Conservation (phyloP, 2,888 invertebrate genomes). For the Himalopsyche kuldschensis region DNA sequence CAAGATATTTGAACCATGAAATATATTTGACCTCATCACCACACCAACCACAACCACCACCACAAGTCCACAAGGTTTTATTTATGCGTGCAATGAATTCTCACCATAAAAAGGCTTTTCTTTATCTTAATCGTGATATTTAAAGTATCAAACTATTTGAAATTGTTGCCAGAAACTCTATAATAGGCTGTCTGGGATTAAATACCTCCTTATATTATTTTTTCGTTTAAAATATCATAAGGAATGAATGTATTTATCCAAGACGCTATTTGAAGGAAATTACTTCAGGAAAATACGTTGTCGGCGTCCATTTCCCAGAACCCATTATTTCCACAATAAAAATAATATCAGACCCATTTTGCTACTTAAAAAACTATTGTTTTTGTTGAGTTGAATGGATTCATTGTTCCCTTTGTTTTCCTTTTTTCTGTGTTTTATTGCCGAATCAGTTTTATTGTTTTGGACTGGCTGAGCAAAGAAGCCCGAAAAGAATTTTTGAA, state of each 20-base stretch:
- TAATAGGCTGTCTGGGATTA: no score
- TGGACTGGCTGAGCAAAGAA: background rate
- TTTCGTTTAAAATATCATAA: background rate
- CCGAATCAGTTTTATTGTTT: background rate
- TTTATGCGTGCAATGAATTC: no score
- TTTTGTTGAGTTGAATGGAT: background rate
- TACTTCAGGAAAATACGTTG: background rate
- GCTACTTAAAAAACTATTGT: constrained; percentile 3
- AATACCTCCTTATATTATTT: no score
- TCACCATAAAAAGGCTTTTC: no score
- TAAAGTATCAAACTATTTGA: no score
- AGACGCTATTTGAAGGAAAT: background rate
- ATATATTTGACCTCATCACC: no score
- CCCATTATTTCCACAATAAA: background rate
- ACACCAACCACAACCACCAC: no score
- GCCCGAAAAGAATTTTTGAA: background rate
- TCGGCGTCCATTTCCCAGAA: background rate
- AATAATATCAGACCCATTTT: background rate
- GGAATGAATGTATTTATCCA: background rate
- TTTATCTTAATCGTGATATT: no score
- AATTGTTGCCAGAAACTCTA: no score
- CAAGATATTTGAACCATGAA: no score
- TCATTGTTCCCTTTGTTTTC: constrained; percentile 1
- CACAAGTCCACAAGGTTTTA: no score
- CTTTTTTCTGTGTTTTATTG: background rate